Evolutionary conservation across 2,797 vertebrate species (phyloP), one percentile per base, ranked within the genome.

Genomic region (Perodicticus potto): DNA sequence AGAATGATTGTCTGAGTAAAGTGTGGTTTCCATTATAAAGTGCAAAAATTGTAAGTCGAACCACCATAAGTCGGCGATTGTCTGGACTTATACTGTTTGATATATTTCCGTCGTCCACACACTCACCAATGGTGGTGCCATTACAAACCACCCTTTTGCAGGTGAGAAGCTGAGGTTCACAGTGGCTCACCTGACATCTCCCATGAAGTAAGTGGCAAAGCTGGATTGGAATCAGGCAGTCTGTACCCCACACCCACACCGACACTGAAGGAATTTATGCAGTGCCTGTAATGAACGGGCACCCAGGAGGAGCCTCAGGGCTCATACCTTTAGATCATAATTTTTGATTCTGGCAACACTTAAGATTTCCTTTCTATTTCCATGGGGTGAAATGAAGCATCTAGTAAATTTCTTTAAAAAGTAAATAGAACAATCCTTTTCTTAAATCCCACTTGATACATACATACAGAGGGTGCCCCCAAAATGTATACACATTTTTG

Each of bases 341-440:
- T 37, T 63, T 77, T 37, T 53, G 19, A 91, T 13, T 63, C 45
- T 16, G 61, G 12, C 16, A 78, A 37, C 25, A 83, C 53, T 43
- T 49, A 78, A 83, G 76, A 61, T 40, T 63, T 73, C 59, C 45
- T 72, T 92, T 84, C 86, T 67, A 61, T 32, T 5, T n/a, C 85
- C 53, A 70, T 0, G 45, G 59, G 29, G 43, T n/a, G 43, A 92
- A 65, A 43, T 0, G 4, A 22, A 92, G 70, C 22, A 80, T 20
- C 7, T 0, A 80, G 25, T 40, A 55, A 53, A 67, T 81, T 10
- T 2, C 2, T 32, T 57, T 1, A 25, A 55, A n/a, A 85, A 90
- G 23, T 25, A 80, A 92, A 61, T 1, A 55, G 53, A 89, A 34
- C 5, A 9, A 14, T 25, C 34, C 22, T 74, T 61, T 67, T 45